A percentile compares a stretch with the other conserved stretches of the same genome.
Conservation (phyloP, 2,113 vertebrate genomes). For the Ginglymostoma cirratum region DNA sequence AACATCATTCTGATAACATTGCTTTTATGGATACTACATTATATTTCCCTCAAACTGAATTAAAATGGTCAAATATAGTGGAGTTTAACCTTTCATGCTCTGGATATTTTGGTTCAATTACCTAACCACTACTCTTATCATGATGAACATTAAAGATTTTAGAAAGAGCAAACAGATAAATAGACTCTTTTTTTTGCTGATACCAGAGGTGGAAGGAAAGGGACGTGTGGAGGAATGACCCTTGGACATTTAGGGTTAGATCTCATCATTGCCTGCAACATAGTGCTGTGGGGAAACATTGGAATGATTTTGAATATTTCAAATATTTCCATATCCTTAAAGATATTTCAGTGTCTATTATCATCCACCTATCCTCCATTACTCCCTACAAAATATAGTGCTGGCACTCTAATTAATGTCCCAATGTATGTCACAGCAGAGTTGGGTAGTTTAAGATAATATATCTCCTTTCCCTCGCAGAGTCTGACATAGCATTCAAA, state of each 20-base stretch:
- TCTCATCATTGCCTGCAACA: neutral
- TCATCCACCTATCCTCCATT: too few relatives aligned
- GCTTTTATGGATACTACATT: neutral
- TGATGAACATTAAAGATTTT: neutral
- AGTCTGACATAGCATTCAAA: neutral
- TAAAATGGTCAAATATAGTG: neutral
- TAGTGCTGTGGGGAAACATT: neutral
- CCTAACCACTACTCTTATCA: neutral
- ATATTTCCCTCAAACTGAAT: neutral
- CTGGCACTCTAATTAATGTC: neutral
- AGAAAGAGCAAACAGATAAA: neutral
- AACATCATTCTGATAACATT: neutral
- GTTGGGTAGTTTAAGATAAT: neutral
- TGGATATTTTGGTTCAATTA: neutral
- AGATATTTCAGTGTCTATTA: too few relatives aligned
- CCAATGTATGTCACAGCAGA: neutral
- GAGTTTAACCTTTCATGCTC: neutral
- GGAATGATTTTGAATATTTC: neutral
- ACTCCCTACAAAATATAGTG: neutral
- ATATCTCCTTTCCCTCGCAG: neutral
- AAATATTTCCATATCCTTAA: too few relatives aligned
- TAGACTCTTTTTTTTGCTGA: neutral
- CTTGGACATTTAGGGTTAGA: neutral
- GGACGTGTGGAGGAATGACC: neutral
- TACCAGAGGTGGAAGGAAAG: neutral